Conservation (phyloP, 1,140 invertebrate genomes). For the Ceratitis capitata region DNA sequence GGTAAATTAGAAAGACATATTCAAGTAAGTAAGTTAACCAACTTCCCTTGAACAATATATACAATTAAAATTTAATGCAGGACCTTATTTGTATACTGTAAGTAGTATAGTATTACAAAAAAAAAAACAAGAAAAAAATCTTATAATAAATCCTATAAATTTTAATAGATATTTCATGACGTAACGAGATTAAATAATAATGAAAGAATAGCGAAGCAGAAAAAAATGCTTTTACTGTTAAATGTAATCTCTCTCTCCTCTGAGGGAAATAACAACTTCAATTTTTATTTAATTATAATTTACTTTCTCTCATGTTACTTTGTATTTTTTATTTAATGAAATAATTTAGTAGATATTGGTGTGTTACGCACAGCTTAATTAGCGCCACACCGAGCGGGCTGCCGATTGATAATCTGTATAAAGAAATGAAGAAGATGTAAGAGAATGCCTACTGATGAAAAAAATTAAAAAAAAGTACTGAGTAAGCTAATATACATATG, state of each 20-base stretch:
- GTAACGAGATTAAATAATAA: background rate
- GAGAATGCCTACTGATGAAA: background rate
- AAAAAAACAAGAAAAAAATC: no score
- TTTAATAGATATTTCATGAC: background rate
- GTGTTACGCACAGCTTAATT: background rate
- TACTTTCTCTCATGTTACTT: background rate
- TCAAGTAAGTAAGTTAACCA: no score
- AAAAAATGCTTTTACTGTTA: no score
- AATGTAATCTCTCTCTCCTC: no score
- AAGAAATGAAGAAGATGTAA: background rate
- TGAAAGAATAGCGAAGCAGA: background rate
- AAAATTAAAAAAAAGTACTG: background rate
- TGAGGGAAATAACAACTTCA: background rate
- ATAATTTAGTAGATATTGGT: background rate
- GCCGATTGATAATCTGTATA: background rate
- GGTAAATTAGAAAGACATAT: no score
- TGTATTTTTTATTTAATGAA: background rate
- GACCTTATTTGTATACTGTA: no score
- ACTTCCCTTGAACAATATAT: no score
- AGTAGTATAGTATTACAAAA: background rate
- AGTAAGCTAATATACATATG: background rate
- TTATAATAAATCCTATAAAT: background rate
- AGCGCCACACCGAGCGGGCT: background rate
- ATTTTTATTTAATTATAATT: conserved; percentile 17
- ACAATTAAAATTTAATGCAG: no score